phyloP scores from a whole-genome alignment of 2,797 vertebrate genomes.

The Menidia menidia region DNA sequence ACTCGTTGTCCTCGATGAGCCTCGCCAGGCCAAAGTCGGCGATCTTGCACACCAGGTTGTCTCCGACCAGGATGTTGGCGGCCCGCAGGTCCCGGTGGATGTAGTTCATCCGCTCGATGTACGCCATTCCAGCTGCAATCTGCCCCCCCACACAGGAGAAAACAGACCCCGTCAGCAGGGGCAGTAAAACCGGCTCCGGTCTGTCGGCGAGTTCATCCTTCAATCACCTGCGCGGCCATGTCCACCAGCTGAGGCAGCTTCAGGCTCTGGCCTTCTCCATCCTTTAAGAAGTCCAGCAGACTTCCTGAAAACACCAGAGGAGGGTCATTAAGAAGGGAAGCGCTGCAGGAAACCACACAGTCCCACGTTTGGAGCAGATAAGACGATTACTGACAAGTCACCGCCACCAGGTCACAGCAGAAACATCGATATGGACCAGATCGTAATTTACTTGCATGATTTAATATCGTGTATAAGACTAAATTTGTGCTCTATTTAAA shows the following conservation, averaged over 20 bases:
- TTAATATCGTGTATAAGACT: too few species aligned
- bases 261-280: constrained; percentile 87
- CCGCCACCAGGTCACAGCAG: too few species aligned
- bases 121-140: constrained; percentile 96
- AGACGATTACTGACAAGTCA: too few species aligned
- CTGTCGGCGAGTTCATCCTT: not conserved
- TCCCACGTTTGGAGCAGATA: too few species aligned
- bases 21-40: constrained; percentile 96
- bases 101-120: constrained; percentile 98
- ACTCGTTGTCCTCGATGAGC: constrained; percentile 95
- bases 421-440: too few species aligned
- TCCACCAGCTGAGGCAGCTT: constrained; percentile 94
- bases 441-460: too few species aligned
- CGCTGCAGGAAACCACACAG: too few species aligned
- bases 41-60: constrained; percentile 95
- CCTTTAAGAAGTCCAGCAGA: constrained; percentile 95
- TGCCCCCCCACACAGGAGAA: constrained; percentile 53
- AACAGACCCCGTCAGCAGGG: not conserved
- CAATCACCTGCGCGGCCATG: constrained; percentile 93
- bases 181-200: not conserved
- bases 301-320: constrained; percentile 83
- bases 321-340: not conserved
- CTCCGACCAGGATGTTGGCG: constrained; percentile 96
- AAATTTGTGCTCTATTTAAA: too few species aligned
- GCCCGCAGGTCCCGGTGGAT: constrained; percentile 96